These are phyloP conservation scores for Zaprionus inermis DNA, from an alignment of 1,140 invertebrate species.

Conservation along the genomic window DNA sequence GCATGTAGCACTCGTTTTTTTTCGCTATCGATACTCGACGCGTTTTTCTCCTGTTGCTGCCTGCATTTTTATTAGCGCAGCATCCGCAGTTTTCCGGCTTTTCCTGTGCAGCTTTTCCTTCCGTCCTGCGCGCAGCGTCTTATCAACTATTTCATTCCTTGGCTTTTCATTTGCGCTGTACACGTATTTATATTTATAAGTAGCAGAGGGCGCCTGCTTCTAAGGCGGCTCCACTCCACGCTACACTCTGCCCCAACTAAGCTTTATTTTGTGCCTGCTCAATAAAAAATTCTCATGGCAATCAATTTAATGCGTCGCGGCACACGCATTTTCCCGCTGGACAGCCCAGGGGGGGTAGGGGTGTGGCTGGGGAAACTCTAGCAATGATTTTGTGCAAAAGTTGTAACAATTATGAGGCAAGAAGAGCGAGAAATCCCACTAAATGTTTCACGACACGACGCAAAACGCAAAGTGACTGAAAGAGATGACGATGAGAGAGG, in stretches of 20 bases:
- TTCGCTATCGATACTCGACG: constrained; percentile 56
- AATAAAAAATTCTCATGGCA: constrained; percentile 68
- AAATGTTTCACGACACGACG: constrained; percentile 71
- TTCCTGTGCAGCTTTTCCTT: not conserved
- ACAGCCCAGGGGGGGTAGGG: not conserved
- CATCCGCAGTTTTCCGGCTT: constrained; percentile 29
- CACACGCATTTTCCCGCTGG: constrained; percentile 67
- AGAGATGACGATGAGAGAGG: constrained; percentile 6
- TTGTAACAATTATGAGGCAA: constrained; percentile 64
- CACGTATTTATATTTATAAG: constrained; percentile 51
- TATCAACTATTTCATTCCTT: constrained; percentile 48
- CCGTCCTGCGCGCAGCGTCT: not conserved
- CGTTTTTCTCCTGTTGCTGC: constrained; percentile 52
- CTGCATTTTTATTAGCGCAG: constrained; percentile 65
- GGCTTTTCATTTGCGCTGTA: constrained; percentile 46
- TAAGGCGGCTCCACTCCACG: not conserved
- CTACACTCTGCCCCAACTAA: constrained; percentile 19
- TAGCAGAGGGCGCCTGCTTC: constrained; percentile 10
- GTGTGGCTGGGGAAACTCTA: constrained; percentile 50
- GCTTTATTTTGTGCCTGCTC: constrained; percentile 45
- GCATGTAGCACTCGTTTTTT: constrained; percentile 17
- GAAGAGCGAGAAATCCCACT: constrained; percentile 63
- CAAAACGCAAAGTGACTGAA: constrained; percentile 1
- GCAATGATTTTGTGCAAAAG: constrained; percentile 56
- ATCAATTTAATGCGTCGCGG: constrained; percentile 77